Percentiles rank a stretch among this genome's conserved stretches.
Evolutionary conservation across 2,797 vertebrate genomes (phyloP).

Genomic region (Centroberyx gerrardi): DNA sequence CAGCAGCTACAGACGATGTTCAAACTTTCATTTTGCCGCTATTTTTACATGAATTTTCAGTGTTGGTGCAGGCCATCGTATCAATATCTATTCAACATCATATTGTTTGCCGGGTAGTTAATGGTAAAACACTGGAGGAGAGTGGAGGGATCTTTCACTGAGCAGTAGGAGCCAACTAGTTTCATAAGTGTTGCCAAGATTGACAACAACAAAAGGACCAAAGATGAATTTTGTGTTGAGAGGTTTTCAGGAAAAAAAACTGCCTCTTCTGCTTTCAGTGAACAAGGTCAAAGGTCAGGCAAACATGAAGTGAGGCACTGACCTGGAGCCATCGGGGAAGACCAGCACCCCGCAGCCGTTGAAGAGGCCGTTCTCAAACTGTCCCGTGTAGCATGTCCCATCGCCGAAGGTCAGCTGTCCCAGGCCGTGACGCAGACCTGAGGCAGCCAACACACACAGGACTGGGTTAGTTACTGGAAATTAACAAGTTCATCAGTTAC

Average conservation of each 20-base stretch:
- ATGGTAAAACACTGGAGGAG: too few relatives aligned
- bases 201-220: too few relatives aligned
- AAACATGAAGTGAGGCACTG: conserved; percentile 7
- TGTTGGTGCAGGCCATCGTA: too few relatives aligned
- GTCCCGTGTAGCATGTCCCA: conserved; percentile 89
- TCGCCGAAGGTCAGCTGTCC: conserved; percentile 93
- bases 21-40: too few relatives aligned
- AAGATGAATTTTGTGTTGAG: too few relatives aligned
- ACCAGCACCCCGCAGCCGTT: conserved; percentile 91
- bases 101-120: too few relatives aligned
- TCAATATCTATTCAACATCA: too few relatives aligned
- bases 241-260: neutral
- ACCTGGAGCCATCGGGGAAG: conserved; percentile 93
- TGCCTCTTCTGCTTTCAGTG: neutral
- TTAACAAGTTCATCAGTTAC: neutral
- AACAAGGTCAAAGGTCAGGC: conserved; percentile 22
- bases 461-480: neutral
- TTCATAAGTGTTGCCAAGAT: too few relatives aligned
- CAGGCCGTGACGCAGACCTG: conserved; percentile 92
- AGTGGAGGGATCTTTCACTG: too few relatives aligned
- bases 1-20: too few relatives aligned
- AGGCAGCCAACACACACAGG: neutral
- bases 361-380: conserved; percentile 95
- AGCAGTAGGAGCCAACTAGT: too few relatives aligned
- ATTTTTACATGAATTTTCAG: too few relatives aligned